Conservation (phyloP, 2,113 vertebrate species). For the Benitochromis conjunctus region DNA sequence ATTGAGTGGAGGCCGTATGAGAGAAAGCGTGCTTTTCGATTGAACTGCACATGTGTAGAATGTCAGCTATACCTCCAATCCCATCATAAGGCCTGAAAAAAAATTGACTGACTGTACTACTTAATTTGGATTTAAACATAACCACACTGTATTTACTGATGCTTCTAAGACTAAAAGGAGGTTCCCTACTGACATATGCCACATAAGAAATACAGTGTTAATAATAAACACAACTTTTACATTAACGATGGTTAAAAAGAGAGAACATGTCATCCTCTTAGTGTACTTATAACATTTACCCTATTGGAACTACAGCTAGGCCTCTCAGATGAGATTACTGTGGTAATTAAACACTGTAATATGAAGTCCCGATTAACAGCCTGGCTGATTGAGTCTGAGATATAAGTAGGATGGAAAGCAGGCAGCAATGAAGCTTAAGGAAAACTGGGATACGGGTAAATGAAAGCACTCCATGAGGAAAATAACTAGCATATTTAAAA, state of each 20-base stretch:
- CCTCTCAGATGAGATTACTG: constrained; percentile 51
- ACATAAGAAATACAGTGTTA: neutral
- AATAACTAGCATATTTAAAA: neutral
- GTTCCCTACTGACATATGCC: neutral
- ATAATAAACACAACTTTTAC: neutral
- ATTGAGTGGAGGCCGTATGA: neutral
- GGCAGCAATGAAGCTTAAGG: neutral
- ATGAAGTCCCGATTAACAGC: constrained; percentile 35
- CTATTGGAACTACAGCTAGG: constrained; percentile 3
- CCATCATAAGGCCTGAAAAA: neutral
- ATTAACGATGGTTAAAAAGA: neutral
- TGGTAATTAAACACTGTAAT: constrained; percentile 49
- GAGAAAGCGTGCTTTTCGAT: neutral
- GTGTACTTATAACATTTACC: constrained; percentile 8
- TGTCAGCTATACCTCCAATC: neutral
- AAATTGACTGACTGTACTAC: neutral
- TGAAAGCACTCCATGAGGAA: neutral
- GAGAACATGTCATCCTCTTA: neutral
- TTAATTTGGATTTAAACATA: neutral
- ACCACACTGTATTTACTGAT: neutral
- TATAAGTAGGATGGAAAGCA: neutral
- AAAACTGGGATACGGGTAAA: neutral
- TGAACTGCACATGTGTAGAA: neutral
- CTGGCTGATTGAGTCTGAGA: constrained; percentile 24
- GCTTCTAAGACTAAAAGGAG: neutral